Evolutionary conservation across 2,113 vertebrate species (phyloP).

Genomic region (Lethenteron reissneri): DNA sequence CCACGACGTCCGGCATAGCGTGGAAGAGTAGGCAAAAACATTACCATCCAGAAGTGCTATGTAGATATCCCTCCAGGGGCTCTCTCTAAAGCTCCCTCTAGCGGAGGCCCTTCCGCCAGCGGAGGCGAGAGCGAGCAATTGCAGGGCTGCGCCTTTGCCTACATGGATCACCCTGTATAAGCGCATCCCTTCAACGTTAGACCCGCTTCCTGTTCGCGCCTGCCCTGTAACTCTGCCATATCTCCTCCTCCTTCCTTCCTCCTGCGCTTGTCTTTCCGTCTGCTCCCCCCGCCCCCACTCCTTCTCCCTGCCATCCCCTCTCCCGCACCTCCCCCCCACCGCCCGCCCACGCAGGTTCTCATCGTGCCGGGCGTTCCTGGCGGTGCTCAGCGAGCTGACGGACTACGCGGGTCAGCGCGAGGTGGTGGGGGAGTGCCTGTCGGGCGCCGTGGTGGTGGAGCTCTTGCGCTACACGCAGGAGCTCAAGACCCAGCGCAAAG

Average conservation of each 20-base stretch:
- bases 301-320: background rate
- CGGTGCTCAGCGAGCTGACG: constrained; percentile 53
- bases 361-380: constrained; percentile 39
- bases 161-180: background rate
- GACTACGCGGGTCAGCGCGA: constrained; percentile 63
- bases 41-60: no score
- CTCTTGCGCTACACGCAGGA: constrained; percentile 55
- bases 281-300: background rate
- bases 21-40: no score
- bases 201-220: background rate
- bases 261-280: background rate
- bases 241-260: background rate
- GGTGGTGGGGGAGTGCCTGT: constrained; percentile 52
- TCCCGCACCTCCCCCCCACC: background rate
- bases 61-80: no score
- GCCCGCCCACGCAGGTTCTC: background rate
- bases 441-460: constrained; percentile 46
- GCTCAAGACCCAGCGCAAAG: constrained; percentile 55
- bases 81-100: no score
- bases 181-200: background rate
- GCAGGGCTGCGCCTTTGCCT: background rate
- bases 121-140: no score
- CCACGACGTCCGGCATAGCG: no score
- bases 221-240: background rate
- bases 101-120: no score